Evolutionary conservation across 2,888 invertebrate species (phyloP).

Genomic region (Eupsilia transversa): DNA sequence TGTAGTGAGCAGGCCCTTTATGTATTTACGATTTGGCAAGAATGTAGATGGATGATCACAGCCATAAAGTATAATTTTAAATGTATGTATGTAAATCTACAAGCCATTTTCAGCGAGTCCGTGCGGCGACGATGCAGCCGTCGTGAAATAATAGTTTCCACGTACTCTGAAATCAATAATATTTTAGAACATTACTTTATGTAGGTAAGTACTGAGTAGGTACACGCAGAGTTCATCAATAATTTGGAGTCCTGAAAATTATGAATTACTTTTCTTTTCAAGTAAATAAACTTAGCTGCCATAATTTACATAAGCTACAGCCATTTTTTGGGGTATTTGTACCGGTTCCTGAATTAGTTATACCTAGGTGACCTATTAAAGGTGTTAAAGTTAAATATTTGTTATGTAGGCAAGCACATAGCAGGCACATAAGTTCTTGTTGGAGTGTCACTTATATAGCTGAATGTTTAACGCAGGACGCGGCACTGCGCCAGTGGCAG

Average conservation of each 20-base stretch:
- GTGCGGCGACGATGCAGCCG: constrained; percentile 76
- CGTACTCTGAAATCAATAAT: constrained; percentile 73
- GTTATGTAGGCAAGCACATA: neutral
- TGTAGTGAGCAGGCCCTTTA: too few species aligned
- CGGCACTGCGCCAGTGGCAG: constrained; percentile 41
- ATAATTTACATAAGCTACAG: neutral
- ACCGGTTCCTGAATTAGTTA: neutral
- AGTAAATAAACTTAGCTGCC: neutral
- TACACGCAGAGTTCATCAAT: neutral
- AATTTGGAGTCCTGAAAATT: neutral
- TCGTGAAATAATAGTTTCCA: constrained; percentile 83
- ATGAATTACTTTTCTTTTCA: neutral
- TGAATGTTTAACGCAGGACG: constrained; percentile 46
- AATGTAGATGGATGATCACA: constrained; percentile 58
- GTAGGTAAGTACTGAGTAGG: too few species aligned
- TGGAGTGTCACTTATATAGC: constrained; percentile 45
- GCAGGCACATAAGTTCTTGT: constrained; percentile 14
- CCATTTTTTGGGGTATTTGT: neutral
- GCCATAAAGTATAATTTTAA: constrained; percentile 50
- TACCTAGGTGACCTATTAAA: too few species aligned
- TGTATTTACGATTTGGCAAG: constrained; percentile 18
- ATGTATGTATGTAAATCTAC: constrained; percentile 58
- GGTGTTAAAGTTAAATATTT: constrained; percentile 4
- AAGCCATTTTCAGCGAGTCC: constrained; percentile 81
- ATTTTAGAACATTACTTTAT: constrained; percentile 24